Evolutionary conservation across 2,888 invertebrate genomes (phyloP).

Genomic region (Oegoconia quadripuncta): DNA sequence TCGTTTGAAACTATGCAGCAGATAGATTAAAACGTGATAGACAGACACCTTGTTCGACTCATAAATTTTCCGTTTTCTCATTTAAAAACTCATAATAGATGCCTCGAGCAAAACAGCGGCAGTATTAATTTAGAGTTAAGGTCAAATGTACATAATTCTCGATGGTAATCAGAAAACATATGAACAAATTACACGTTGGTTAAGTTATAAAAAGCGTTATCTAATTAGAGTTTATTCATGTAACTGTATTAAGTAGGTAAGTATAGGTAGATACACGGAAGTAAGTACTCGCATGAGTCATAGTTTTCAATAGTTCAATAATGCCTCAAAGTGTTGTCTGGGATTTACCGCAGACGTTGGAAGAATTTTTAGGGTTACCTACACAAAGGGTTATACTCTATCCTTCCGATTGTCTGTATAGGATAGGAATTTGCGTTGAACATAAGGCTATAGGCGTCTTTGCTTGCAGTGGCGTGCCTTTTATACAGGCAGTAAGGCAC

Average conservation of each 20-base stretch:
- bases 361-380: too few species aligned
- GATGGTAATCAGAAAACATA: conserved; percentile 12
- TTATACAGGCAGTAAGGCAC: too few species aligned
- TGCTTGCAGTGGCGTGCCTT: too few species aligned
- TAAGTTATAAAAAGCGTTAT: conserved; percentile 30
- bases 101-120: conserved; percentile 5
- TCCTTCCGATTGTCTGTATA: too few species aligned
- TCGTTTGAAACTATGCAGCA: too few species aligned
- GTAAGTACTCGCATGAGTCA: conserved; percentile 5
- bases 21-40: conserved; percentile 1
- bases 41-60: conserved; percentile 4
- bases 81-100: conserved; percentile 3
- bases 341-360: not conserved
- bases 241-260: conserved; percentile 24
- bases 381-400: too few species aligned
- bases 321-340: not conserved
- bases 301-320: conserved; percentile 3
- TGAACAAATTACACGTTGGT: conserved; percentile 13
- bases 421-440: too few species aligned
- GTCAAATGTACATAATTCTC: conserved; percentile 8
- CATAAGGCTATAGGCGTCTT: too few species aligned
- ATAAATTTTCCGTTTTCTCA: conserved; percentile 13
- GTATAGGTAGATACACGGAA: not conserved
- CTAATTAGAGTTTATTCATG: conserved; percentile 39
- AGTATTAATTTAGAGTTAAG: conserved; percentile 13